Conservation (phyloP, 2,797 vertebrate genomes). For the Alcedo atthis region DNA sequence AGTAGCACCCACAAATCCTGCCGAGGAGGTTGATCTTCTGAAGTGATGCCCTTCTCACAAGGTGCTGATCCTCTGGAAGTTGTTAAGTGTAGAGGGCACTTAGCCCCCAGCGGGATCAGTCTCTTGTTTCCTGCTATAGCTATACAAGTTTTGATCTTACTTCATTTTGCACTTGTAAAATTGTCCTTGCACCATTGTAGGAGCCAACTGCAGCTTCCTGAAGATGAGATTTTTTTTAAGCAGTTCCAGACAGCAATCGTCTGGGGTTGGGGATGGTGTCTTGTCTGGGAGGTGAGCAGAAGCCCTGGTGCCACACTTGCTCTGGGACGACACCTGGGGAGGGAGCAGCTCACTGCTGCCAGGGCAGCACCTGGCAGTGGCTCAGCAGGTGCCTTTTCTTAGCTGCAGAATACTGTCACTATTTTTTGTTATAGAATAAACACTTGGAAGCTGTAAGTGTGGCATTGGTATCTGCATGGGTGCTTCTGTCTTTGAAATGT, state of each 20-base stretch:
- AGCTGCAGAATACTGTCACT: not conserved
- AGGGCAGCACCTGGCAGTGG: slow-evolving; percentile 9
- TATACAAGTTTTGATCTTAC: not conserved
- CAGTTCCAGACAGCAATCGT: not conserved
- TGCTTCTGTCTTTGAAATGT: not conserved
- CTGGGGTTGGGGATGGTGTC: not conserved
- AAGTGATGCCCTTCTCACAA: slow-evolving; percentile 28
- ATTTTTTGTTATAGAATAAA: not conserved
- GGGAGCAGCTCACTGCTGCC: not conserved
- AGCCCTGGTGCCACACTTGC: not conserved
- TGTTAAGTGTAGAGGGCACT: slow-evolving; percentile 55
- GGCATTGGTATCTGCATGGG: not conserved
- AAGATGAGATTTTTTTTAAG: not conserved
- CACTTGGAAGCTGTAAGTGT: not conserved
- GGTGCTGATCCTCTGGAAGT: slow-evolving; percentile 22
- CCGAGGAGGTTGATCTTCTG: not conserved
- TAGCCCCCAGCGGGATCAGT: slow-evolving; percentile 29
- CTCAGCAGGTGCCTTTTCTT: slow-evolving; percentile 14
- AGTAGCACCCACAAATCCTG: slow-evolving; percentile 44
- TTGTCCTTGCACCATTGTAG: slow-evolving; percentile 18
- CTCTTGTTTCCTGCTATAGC: slow-evolving; percentile 26
- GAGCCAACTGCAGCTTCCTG: not conserved
- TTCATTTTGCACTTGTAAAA: slow-evolving; percentile 44
- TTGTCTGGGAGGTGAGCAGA: not conserved
- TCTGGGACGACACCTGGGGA: not conserved